Percentiles rank a stretch among this genome's conserved stretches.
Conservation (phyloP, 2,113 vertebrate species). For the Rhea pennata region DNA sequence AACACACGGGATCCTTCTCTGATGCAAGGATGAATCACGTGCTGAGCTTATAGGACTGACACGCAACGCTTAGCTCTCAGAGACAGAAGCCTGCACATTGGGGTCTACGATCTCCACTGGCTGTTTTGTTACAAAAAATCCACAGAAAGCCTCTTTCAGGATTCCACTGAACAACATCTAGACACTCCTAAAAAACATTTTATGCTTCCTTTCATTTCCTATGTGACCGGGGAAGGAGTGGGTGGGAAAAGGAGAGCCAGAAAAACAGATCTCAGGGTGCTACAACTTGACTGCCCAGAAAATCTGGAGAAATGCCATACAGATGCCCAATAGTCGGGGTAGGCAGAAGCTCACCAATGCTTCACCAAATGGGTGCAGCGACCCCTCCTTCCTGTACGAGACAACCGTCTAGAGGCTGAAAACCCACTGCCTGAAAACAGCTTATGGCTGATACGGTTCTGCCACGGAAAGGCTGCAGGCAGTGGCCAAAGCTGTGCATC, state of each 20-base stretch:
- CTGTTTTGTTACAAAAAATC: not conserved
- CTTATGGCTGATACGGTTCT: no score
- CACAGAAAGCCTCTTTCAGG: rapidly evolving
- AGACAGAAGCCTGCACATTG: rapidly evolving
- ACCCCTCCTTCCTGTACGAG: no score
- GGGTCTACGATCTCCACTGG: rapidly evolving
- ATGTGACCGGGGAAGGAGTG: rapidly evolving
- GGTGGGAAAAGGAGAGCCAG: no score
- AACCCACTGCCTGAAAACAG: no score
- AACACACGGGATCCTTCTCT: rapidly evolving
- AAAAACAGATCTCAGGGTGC: rapidly evolving
- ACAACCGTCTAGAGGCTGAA: no score
- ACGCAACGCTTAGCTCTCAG: rapidly evolving
- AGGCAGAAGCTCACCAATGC: no score
- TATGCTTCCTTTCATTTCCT: rapidly evolving
- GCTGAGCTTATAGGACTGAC: rapidly evolving
- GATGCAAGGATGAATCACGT: rapidly evolving
- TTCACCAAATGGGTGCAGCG: not conserved
- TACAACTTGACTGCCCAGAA: no score
- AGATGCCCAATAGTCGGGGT: not conserved
- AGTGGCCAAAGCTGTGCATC: not conserved
- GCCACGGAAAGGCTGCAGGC: not conserved
- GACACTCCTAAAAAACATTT: rapidly evolving
- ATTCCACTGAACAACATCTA: rapidly evolving
- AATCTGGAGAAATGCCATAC: no score